phyloP scores from a whole-genome alignment of 2,888 invertebrate genomes.

The Dorcus parallelipipedus region DNA sequence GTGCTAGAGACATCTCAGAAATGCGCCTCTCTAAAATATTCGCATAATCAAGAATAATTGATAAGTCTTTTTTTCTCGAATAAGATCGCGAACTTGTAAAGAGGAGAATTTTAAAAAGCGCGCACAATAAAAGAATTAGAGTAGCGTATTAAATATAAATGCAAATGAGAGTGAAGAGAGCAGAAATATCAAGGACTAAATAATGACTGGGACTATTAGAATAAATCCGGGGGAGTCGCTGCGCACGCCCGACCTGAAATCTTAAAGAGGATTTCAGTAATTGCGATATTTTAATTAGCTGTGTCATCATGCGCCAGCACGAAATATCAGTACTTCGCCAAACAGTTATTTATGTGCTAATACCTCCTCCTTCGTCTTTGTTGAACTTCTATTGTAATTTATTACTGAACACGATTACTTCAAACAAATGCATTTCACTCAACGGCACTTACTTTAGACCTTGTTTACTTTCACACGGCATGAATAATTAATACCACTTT shows the following conservation, averaged over 20 bases:
- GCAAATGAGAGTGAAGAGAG: no score
- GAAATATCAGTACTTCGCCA: slow-evolving; percentile 26
- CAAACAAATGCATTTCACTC: background rate
- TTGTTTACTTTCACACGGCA: no score
- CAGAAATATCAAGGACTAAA: slow-evolving; percentile 5
- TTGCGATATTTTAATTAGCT: slow-evolving; percentile 43
- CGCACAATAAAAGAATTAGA: no score
- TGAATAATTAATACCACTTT: no score
- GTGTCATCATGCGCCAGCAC: slow-evolving; percentile 38
- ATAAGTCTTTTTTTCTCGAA: no score
- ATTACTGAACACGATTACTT: slow-evolving; percentile 17
- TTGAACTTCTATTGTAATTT: slow-evolving; percentile 25
- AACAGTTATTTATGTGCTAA: slow-evolving; percentile 34
- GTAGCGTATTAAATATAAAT: no score
- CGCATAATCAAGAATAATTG: no score
- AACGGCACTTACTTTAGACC: no score
- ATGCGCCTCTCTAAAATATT: no score
- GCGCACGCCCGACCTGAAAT: slow-evolving; percentile 18
- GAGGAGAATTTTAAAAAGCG: no score
- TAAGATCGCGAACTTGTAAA: no score
- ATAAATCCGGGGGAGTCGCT: slow-evolving; percentile 7
- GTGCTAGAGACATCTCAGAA: no score
- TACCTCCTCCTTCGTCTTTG: slow-evolving; percentile 25
- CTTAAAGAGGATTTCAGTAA: slow-evolving; percentile 35
- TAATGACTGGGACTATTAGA: slow-evolving; percentile 18